Percentiles rank a stretch among this genome's conserved stretches.
phyloP scores from a whole-genome alignment of 2,113 vertebrate species.

The Nanorana parkeri region DNA sequence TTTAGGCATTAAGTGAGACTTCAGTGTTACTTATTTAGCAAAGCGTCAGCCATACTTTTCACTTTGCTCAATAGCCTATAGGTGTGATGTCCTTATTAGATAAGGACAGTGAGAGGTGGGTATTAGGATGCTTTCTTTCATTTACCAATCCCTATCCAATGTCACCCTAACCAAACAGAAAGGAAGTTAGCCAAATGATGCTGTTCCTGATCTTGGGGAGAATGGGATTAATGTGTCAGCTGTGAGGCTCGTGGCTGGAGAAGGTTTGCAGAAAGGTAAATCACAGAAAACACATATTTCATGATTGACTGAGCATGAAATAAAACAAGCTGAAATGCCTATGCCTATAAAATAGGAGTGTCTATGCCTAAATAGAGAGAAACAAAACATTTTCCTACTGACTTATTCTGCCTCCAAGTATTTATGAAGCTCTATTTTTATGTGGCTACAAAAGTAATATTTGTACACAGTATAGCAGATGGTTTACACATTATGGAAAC shows the following conservation, averaged over 20 bases:
- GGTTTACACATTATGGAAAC: slow-evolving; percentile 1
- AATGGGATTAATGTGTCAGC: not conserved
- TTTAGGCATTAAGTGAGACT: too few relatives aligned
- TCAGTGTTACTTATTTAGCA: too few relatives aligned
- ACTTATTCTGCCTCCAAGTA: slow-evolving; percentile 37
- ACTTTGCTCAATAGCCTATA: too few relatives aligned
- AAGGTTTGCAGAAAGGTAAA: not conserved
- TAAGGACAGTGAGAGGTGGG: too few relatives aligned
- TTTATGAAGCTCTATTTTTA: slow-evolving; percentile 37
- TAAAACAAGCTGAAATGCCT: slow-evolving; percentile 11
- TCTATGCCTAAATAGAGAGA: slow-evolving; percentile 4
- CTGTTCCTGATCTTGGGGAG: not conserved
- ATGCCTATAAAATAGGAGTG: slow-evolving; percentile 10
- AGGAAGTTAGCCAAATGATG: not conserved
- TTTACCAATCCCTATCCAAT: too few relatives aligned
- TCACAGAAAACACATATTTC: slow-evolving; percentile 16
- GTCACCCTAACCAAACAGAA: not conserved
- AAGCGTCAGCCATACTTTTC: too few relatives aligned
- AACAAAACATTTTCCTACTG: slow-evolving; percentile 5
- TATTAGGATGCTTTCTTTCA: too few relatives aligned
- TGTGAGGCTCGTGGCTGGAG: not conserved
- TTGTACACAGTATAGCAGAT: slow-evolving; percentile 27
- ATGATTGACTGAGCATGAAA: slow-evolving; percentile 40
- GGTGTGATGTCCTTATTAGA: too few relatives aligned
- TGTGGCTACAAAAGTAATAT: slow-evolving; percentile 19